A percentile compares a stretch with the other conserved stretches of the same genome.
These are phyloP conservation scores for Mesodorylaimus sp. DNA, from an alignment of 2,888 invertebrate species.

Conservation along the genomic window DNA sequence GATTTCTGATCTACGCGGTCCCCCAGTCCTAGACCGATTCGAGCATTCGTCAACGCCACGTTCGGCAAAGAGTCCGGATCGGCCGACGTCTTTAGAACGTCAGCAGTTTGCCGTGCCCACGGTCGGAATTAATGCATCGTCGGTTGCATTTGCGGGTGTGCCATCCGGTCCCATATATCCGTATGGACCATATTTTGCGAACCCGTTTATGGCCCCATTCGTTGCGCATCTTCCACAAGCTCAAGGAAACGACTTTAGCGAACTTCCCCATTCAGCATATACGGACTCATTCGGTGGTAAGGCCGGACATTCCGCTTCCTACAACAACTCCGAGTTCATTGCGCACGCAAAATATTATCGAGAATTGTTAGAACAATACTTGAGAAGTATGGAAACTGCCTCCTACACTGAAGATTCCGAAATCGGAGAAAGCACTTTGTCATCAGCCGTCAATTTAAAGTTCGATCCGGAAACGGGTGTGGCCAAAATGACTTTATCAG, in stretches of 20 bases:
- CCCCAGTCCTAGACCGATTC: no score
- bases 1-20: no score
- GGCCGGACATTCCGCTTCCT: constrained; percentile 13
- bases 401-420: background rate
- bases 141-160: no score
- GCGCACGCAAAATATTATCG: constrained; percentile 25
- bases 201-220: constrained; percentile 26
- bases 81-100: no score
- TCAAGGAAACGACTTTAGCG: background rate
- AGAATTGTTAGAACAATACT: constrained; percentile 27
- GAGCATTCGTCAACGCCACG: no score
- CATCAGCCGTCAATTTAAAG: no score
- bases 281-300: background rate
- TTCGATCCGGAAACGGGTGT: no score
- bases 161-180: no score
- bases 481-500: no score
- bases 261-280: background rate
- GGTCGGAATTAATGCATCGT: no score
- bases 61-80: no score
- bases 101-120: no score
- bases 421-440: constrained; percentile 11
- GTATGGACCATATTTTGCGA: constrained; percentile 25
- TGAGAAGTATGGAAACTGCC: constrained; percentile 12
- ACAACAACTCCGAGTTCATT: constrained; percentile 17
- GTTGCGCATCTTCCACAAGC: constrained; percentile 15